These are phyloP conservation scores for Synergus umbraculus DNA, from an alignment of 2,888 invertebrate species.

Conservation along the genomic window DNA sequence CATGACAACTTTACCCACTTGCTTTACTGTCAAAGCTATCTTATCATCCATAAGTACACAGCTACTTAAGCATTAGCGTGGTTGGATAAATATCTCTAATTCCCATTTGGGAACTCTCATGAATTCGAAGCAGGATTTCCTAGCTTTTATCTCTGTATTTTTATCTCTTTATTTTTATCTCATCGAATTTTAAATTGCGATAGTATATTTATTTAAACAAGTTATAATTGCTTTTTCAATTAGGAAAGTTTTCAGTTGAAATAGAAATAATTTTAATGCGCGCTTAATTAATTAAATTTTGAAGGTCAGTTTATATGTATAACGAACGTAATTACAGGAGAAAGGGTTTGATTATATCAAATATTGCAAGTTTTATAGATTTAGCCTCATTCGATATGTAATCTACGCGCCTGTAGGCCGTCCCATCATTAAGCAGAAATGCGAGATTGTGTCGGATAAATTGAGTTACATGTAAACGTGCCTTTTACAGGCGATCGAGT, in stretches of 20 bases:
- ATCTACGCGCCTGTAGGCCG: slow-evolving; percentile 7
- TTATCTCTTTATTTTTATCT: no score
- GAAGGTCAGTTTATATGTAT: not conserved
- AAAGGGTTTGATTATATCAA: slow-evolving; percentile 1
- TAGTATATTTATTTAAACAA: no score
- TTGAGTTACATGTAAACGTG: slow-evolving; percentile 37
- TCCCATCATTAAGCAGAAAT: slow-evolving; percentile 29
- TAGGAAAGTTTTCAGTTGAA: no score
- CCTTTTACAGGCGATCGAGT: slow-evolving; percentile 47
- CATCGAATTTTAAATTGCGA: no score
- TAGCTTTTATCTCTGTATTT: no score
- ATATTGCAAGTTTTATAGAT: slow-evolving; percentile 4
- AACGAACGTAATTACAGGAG: slow-evolving; percentile 39
- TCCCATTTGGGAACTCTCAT: not conserved
- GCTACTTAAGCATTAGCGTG: not conserved
- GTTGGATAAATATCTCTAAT: not conserved
- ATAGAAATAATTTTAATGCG: not conserved
- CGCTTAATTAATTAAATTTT: not conserved
- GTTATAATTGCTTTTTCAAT: no score
- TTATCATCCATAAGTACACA: not conserved
- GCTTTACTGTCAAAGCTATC: not conserved
- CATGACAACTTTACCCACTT: slow-evolving; percentile 40
- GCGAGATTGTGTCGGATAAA: slow-evolving; percentile 46
- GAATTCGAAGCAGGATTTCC: no score
- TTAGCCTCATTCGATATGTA: slow-evolving; percentile 15